Percentiles rank a stretch among this genome's conserved stretches.
Evolutionary conservation across 2,888 invertebrate species (phyloP).

Genomic region (Clitarchus hookeri): DNA sequence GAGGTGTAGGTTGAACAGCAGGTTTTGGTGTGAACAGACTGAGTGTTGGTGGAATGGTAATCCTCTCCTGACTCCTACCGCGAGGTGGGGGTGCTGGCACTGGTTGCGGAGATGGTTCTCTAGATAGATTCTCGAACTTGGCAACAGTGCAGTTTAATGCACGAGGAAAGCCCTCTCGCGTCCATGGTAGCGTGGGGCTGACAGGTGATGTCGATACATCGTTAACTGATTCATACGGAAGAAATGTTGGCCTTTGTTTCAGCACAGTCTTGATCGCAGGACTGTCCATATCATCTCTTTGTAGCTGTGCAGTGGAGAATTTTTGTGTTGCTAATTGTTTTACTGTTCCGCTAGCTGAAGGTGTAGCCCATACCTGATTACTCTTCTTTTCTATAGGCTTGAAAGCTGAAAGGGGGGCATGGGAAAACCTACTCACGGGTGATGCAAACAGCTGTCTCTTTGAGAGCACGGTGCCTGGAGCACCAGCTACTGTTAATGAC

Average conservation of each 20-base stretch:
- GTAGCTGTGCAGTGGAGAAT: slow-evolving; percentile 40
- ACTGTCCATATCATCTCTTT: background rate
- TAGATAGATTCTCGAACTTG: slow-evolving; percentile 42
- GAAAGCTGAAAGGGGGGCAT: slow-evolving; percentile 78
- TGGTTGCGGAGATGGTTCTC: slow-evolving; percentile 41
- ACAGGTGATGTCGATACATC: slow-evolving; percentile 37
- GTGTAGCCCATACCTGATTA: slow-evolving; percentile 40
- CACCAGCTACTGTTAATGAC: slow-evolving; percentile 52
- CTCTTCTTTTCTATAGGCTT: slow-evolving; percentile 56
- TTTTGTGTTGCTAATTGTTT: slow-evolving; percentile 53
- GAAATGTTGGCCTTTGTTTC: slow-evolving; percentile 26
- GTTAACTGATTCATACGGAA: slow-evolving; percentile 30
- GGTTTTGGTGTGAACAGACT: slow-evolving; percentile 22
- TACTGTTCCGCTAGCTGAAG: slow-evolving; percentile 44
- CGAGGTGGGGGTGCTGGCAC: slow-evolving; percentile 37
- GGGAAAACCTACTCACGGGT: slow-evolving; percentile 70
- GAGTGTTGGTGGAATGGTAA: slow-evolving; percentile 24
- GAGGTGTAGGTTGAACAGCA: slow-evolving; percentile 30
- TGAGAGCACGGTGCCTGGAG: slow-evolving; percentile 33
- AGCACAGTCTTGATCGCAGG: background rate
- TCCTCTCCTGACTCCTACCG: slow-evolving; percentile 36
- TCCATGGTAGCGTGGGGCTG: slow-evolving; percentile 42
- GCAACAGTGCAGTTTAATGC: slow-evolving; percentile 38
- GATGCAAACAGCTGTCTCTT: slow-evolving; percentile 42
- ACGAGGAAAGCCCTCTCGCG: slow-evolving; percentile 34